Base-by-base conservation (phyloP, 2,113 vertebrate species). In the Forbesichthys papilliferus region DNA sequence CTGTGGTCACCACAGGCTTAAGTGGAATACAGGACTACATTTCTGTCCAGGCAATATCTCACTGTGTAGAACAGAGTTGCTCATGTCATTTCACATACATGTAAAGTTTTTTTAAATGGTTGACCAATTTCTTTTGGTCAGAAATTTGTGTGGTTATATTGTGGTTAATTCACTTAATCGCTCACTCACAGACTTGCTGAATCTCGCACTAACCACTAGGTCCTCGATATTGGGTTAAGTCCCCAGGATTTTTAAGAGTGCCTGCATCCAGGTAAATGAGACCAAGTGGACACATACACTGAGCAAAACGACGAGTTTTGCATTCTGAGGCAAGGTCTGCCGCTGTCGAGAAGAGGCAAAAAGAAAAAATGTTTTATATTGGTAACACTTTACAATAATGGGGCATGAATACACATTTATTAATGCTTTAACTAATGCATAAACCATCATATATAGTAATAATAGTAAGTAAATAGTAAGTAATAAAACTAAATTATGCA, bases 191-290 rank as follows among this genome's bases (percentile, higher is more conserved):
- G 98, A 68, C 93, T 99, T 89, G 98, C 98, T 72, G 95, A 98
- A 86, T 98, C 96, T 5, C 94, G 98, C 79, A 98, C 95, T 34
- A 98, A 99, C 93, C 98, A 97, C 34, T 96, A 99, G 52, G 93
- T 97, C 81, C 92, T 99, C 75, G 98, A 98, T 93, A 99, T 95
- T 66, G 96, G 98, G 74, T 89, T 99, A 87, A 96, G 93, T 0
- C 90, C 93, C 68, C 96, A 96, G 88, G 98, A 99, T 83, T 91
- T 96, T 0, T 90, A 96, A n/a, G 94, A 96, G 91, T 94, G 93
- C 73, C 92, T 96, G 77, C 96, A 95, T 0, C 94, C 96, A 0
- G 87, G 82, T 2, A 93, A 93, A 91, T 97, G 96, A 96, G 93
- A 94, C 87, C 92, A 91, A 83, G 80, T 89, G 0, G 95, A 97